Percentiles rank a stretch among this genome's conserved stretches.
Conservation (phyloP, 2,888 invertebrate species). For the Chymomyza amoena region DNA sequence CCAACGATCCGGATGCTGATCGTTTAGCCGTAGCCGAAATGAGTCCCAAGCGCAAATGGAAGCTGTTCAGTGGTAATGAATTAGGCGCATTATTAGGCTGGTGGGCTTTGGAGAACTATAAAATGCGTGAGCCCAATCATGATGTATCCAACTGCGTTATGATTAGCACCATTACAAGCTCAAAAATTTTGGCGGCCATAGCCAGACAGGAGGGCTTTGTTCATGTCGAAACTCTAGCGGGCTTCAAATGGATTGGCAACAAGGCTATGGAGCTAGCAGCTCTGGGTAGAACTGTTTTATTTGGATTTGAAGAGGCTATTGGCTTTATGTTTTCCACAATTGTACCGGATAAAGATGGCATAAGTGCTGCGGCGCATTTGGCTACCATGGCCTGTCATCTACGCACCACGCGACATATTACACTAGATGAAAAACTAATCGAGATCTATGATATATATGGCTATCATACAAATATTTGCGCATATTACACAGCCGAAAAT, state of each 20-base stretch:
- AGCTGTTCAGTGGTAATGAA: slow-evolving; percentile 93
- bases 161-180: slow-evolving; percentile 96
- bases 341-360: slow-evolving; percentile 97
- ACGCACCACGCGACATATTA: slow-evolving; percentile 81
- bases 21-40: slow-evolving; percentile 96
- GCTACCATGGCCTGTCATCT: slow-evolving; percentile 89
- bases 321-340: slow-evolving; percentile 95
- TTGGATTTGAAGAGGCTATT: slow-evolving; percentile 98
- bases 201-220: slow-evolving; percentile 88
- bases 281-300: slow-evolving; percentile 88
- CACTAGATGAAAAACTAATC: slow-evolving; percentile 83
- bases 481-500: slow-evolving; percentile 92
- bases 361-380: slow-evolving; percentile 90
- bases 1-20: slow-evolving; percentile 99
- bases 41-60: slow-evolving; percentile 78
- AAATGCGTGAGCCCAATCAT: slow-evolving; percentile 76
- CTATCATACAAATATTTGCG: slow-evolving; percentile 90
- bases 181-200: slow-evolving; percentile 93
- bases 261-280: slow-evolving; percentile 85
- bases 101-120: slow-evolving; percentile 89
- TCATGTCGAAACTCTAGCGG: slow-evolving; percentile 93
- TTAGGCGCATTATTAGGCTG: slow-evolving; percentile 95
- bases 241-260: slow-evolving; percentile 99
- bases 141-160: slow-evolving; percentile 85
- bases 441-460: slow-evolving; percentile 92